Evolutionary conservation across 2,797 vertebrate genomes (phyloP).

Genomic region (Rhadinocentrus ornatus): DNA sequence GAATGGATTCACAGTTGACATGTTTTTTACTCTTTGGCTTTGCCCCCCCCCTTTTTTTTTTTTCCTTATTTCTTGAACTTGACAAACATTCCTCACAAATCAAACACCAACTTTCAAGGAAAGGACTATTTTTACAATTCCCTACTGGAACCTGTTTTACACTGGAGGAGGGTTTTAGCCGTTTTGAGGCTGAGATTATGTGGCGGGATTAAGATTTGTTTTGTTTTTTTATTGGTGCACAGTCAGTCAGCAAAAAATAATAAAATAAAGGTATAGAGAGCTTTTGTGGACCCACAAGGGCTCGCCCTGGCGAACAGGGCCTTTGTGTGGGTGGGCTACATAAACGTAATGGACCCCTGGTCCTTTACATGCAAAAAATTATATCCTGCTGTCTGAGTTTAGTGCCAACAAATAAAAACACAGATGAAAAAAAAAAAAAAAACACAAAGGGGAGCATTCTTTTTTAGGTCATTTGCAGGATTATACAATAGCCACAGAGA

Average conservation of each 20-base stretch:
- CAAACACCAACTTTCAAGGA: slow-evolving; percentile 55
- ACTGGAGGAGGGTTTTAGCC: slow-evolving; percentile 55
- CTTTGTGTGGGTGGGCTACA: slow-evolving; percentile 57
- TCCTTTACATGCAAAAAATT: slow-evolving; percentile 59
- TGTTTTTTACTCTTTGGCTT: slow-evolving; percentile 67
- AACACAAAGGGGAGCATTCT: slow-evolving; percentile 57
- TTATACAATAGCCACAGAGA: slow-evolving; percentile 49
- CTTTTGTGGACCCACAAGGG: slow-evolving; percentile 48
- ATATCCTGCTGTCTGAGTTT: slow-evolving; percentile 67
- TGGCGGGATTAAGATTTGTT: slow-evolving; percentile 49
- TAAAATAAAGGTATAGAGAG: slow-evolving; percentile 28
- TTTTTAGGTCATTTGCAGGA: slow-evolving; percentile 53
- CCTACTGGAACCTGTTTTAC: slow-evolving; percentile 26
- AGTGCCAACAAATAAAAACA: slow-evolving; percentile 69
- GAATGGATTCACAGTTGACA: slow-evolving; percentile 81
- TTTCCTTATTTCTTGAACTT: slow-evolving; percentile 49
- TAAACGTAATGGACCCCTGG: slow-evolving; percentile 57
- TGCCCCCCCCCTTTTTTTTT: slow-evolving; percentile 42
- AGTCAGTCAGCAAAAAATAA: slow-evolving; percentile 35
- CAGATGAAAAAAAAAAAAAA: slow-evolving; percentile 71
- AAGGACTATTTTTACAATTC: slow-evolving; percentile 62
- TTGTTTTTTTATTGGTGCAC: slow-evolving; percentile 10
- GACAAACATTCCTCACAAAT: slow-evolving; percentile 56
- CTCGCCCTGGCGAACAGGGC: slow-evolving; percentile 45
- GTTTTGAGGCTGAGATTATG: slow-evolving; percentile 61